These are phyloP conservation scores for Psittacula cyanocephala DNA, from an alignment of 2,113 vertebrate genomes.

Conservation along the genomic window DNA sequence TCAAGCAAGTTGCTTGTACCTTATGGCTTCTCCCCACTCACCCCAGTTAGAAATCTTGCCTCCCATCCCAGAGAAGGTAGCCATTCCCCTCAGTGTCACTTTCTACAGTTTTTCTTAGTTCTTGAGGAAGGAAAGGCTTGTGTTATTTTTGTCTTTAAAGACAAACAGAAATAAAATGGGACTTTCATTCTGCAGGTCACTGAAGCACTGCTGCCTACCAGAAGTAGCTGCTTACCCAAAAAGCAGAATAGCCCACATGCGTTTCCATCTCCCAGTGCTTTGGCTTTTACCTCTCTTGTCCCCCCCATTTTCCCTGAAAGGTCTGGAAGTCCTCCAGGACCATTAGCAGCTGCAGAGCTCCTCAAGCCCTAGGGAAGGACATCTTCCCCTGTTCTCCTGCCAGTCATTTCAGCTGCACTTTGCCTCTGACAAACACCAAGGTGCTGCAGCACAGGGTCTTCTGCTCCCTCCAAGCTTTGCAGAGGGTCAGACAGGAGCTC, in stretches of 20 bases:
- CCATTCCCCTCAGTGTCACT: not conserved
- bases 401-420: not conserved
- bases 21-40: accelerated
- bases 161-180: not conserved
- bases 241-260: not conserved
- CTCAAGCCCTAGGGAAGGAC: not conserved
- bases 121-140: not conserved
- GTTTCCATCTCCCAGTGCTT: not conserved
- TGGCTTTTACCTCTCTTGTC: not conserved
- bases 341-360: not conserved
- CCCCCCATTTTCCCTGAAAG: not conserved
- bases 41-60: not conserved
- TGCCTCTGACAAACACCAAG: not conserved
- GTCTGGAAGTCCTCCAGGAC: not conserved
- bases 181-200: not conserved
- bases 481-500: not conserved
- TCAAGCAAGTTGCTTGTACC: not conserved
- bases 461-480: not conserved
- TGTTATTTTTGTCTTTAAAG: not conserved
- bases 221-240: not conserved
- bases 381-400: not conserved
- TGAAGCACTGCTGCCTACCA: not conserved
- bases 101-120: not conserved
- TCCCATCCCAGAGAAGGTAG: not conserved
- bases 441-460: not conserved